A percentile compares a stretch with the other conserved stretches of the same genome.
Conservation (phyloP, 2,888 invertebrate species). For the Dusona sp. region DNA sequence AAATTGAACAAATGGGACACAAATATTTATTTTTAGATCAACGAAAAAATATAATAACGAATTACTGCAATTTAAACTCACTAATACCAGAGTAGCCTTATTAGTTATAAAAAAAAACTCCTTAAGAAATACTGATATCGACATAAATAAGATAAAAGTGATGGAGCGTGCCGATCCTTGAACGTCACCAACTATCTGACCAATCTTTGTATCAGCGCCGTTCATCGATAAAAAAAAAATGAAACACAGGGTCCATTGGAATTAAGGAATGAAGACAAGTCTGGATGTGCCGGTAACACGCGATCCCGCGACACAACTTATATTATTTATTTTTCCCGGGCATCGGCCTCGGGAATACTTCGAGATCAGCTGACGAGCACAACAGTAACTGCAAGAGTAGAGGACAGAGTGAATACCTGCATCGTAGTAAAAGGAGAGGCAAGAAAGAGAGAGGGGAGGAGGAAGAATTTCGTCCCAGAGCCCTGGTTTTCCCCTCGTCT, state of each 20-base stretch:
- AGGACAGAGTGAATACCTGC: not conserved
- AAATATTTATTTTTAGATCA: not conserved
- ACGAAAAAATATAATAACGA: not conserved
- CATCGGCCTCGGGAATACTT: slow-evolving; percentile 35
- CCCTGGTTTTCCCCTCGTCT: slow-evolving; percentile 33
- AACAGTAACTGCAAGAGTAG: slow-evolving; percentile 26
- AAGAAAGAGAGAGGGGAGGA: not conserved
- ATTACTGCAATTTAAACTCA: not conserved
- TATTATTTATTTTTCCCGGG: slow-evolving; percentile 28
- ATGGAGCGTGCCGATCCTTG: not conserved
- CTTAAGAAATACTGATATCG: not conserved
- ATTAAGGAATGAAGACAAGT: slow-evolving; percentile 17
- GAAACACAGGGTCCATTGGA: not conserved
- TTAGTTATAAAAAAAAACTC: slow-evolving; percentile 11
- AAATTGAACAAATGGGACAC: not conserved
- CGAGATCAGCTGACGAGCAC: slow-evolving; percentile 59
- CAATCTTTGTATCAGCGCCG: not conserved
- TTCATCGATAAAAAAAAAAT: not conserved
- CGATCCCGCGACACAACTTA: slow-evolving; percentile 20
- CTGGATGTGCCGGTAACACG: slow-evolving; percentile 14
- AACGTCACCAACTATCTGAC: slow-evolving; percentile 1
- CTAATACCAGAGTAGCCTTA: not conserved
- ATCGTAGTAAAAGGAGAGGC: slow-evolving; percentile 1
- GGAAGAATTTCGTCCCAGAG: slow-evolving; percentile 11
- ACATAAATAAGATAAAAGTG: not conserved